phyloP scores from a whole-genome alignment of 2,113 vertebrate genomes.

The Craseonycteris thonglongyai region DNA sequence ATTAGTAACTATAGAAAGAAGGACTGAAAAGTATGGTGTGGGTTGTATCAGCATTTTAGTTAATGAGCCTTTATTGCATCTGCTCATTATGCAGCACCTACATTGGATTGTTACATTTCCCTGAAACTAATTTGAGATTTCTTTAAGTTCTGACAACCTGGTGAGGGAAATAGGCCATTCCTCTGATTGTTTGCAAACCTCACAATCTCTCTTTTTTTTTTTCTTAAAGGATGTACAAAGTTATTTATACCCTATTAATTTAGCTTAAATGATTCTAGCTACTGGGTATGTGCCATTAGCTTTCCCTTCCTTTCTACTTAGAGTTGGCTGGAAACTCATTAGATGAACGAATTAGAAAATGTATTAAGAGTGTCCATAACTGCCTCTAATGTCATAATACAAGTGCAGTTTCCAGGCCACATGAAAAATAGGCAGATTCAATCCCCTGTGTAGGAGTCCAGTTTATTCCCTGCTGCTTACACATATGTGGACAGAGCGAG shows the following conservation, averaged over 20 bases:
- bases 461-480: background rate
- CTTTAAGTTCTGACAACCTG: background rate
- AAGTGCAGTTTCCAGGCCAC: background rate
- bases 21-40: background rate
- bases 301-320: slow-evolving; percentile 37
- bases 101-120: background rate
- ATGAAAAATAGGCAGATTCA: background rate
- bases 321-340: background rate
- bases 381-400: background rate
- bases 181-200: slow-evolving; percentile 15
- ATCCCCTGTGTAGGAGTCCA: background rate
- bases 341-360: slow-evolving; percentile 34
- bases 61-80: background rate
- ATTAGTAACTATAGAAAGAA: background rate
- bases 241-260: slow-evolving; percentile 62
- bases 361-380: background rate
- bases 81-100: background rate
- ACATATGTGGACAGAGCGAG: background rate
- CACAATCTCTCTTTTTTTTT: background rate
- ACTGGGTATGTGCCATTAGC: slow-evolving; percentile 52
- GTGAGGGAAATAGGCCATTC: slow-evolving; percentile 30
- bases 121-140: slow-evolving; percentile 12
- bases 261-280: slow-evolving; percentile 65
- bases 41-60: background rate
- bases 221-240: slow-evolving; percentile 14